Conservation (phyloP, 1,140 invertebrate genomes). For the Zaprionus africanus region DNA sequence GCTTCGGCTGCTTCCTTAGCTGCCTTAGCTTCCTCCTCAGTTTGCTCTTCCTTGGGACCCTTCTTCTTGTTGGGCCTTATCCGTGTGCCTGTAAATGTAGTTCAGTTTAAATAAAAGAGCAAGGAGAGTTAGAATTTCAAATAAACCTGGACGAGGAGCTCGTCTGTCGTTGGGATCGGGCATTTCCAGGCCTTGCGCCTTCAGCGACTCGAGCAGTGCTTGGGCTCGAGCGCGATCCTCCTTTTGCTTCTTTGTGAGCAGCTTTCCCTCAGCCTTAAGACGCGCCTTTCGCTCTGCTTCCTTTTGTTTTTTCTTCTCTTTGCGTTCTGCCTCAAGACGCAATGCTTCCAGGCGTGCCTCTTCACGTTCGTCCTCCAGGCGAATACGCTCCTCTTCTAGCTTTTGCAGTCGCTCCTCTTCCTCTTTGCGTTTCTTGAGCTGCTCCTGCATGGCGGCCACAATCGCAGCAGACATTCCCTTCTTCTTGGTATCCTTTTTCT, state of each 20-base stretch:
- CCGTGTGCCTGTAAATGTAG: constrained; percentile 85
- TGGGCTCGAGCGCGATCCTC: constrained; percentile 94
- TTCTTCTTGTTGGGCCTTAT: constrained; percentile 90
- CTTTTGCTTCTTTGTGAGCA: constrained; percentile 96
- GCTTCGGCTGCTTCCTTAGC: constrained; percentile 85
- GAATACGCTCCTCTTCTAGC: constrained; percentile 93
- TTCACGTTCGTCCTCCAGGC: constrained; percentile 90
- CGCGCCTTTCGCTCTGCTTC: constrained; percentile 97
- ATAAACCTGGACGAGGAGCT: constrained; percentile 87
- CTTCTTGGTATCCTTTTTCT: constrained; percentile 83
- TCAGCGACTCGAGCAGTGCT: constrained; percentile 93
- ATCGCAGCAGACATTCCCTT: constrained; percentile 92
- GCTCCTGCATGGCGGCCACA: constrained; percentile 93
- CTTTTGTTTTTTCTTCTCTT: constrained; percentile 96
- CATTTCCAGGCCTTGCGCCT: constrained; percentile 92
- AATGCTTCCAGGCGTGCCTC: constrained; percentile 90
- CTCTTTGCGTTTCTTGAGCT: constrained; percentile 93
- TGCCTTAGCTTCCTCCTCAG: constrained; percentile 85
- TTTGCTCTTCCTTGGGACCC: constrained; percentile 66
- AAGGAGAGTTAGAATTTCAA: background rate
- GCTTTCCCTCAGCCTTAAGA: constrained; percentile 97
- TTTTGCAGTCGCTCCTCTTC: constrained; percentile 92
- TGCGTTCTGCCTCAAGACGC: constrained; percentile 93
- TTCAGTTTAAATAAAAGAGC: background rate
- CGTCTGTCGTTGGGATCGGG: constrained; percentile 87